Evolutionary conservation across 2,797 vertebrate species (phyloP).

Genomic region (Heterohyrax brucei): DNA sequence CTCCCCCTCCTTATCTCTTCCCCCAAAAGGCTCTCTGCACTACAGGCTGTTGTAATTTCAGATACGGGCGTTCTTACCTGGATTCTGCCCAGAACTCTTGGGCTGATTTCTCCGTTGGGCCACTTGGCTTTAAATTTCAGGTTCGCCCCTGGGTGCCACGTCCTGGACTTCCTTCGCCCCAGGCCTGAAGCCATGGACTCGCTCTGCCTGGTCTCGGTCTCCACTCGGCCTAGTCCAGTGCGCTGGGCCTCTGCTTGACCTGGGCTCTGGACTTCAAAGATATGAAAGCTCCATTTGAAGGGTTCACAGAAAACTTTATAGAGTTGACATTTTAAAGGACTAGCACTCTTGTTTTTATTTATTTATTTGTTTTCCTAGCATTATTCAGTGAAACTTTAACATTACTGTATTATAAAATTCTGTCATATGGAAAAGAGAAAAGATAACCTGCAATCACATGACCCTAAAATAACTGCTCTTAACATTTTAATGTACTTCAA

Average conservation of each 20-base stretch:
- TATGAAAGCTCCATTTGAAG: not conserved
- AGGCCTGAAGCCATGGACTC: fast-evolving
- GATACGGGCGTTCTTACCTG: fast-evolving
- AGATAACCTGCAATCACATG: slow-evolving; percentile 68
- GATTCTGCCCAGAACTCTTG: not conserved
- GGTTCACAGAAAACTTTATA: not conserved
- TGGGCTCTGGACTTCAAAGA: not conserved
- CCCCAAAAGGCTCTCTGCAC: not conserved
- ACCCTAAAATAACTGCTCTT: slow-evolving; percentile 67
- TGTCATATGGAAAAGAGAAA: slow-evolving; percentile 68
- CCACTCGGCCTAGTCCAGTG: too few relatives aligned
- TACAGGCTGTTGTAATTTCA: too few relatives aligned
- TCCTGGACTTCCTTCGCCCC: too few relatives aligned
- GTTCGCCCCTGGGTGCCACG: not conserved
- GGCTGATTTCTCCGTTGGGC: not conserved
- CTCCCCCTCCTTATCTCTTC: not conserved
- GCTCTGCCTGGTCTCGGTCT: not conserved
- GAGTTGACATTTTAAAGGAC: slow-evolving; percentile 56
- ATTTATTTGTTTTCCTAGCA: slow-evolving; percentile 42
- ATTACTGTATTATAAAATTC: slow-evolving; percentile 72
- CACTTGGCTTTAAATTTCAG: not conserved
- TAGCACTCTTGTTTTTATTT: not conserved
- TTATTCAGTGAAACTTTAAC: slow-evolving; percentile 60
- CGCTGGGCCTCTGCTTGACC: not conserved
- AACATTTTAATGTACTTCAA: slow-evolving; percentile 35